Base-by-base conservation (phyloP, 1,140 invertebrate genomes). In the Pomacea maculata region DNA sequence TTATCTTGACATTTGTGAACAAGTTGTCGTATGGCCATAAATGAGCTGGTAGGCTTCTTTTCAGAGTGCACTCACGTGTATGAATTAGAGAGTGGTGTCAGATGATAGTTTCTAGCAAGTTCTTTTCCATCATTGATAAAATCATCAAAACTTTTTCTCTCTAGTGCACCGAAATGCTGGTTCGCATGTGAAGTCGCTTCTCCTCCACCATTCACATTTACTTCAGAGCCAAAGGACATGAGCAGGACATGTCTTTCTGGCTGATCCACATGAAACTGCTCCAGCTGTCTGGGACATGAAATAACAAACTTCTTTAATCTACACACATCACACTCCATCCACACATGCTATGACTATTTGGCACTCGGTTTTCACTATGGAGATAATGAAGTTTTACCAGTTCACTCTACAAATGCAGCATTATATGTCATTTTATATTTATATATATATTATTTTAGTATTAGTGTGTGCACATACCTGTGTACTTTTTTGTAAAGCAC, bases 241-340 rank as follows among this genome's bases (percentile, higher is more conserved):
- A 90, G 75, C 25, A 86, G 82, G 17, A 90, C 88, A 74, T 83
- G 74, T 65, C 88, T 89, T 12, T 88, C 86, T 21, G 89, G 89
- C 15, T 88, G 67, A 64, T 89, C 86, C 14, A 85, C 74, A 75
- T 87, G 85, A 61, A 90, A 80, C 71, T 84, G 84, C 75, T 88
- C 87, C 21, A 88, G 61, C 68, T 88, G 87, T 80, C 89, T 90
- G 81, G 15, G 83, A 78, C 64, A 64, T 54, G 63, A 68, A 61
- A 71, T 7, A 75, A n/a, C 0, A 15, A 8, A 25, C 25, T 25
- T 21, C 10, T 25, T 1, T 72, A 17, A 72, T 17, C 29, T 3
- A 1, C 14, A 72, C 34, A 25, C 21, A 72, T 21, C 70, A 72
- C 15, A 72, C 17, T 15, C 29, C 15, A 14, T 34, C 3, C 15